Base-by-base conservation (phyloP, 2,888 invertebrate genomes). In the Clistopyga incitator region DNA sequence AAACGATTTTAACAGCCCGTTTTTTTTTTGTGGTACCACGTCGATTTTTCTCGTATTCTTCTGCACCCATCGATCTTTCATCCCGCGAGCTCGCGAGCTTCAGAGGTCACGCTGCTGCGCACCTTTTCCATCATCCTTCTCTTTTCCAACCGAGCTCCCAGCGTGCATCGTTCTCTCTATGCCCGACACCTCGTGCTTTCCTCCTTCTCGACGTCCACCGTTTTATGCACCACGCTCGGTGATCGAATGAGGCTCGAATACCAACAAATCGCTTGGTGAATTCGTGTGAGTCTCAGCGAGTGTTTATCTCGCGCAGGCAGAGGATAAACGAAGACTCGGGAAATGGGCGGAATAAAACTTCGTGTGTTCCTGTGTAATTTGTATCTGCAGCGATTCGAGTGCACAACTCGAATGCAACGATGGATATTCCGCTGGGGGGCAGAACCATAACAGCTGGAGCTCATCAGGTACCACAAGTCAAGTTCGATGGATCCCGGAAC, bases 401-500 rank as follows among this genome's bases (percentile, higher is more conserved):
- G 29, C 4, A 34, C 6, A n/a, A n/a, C n/a, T n/a, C n/a, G 0
- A 6, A 13, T 23, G 1, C 25, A 15, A 34, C 29, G 15, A 1
- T 34, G n/a, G n/a, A n/a, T 13, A 70, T 76, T n/a, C 82, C 13
- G n/a, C 18, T 15, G 54, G 54, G 59, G 71, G 61, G 64, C 25
- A 38, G 70, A 78, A 74, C 74, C 70, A 34, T 74, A 59, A 72
- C 77, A 79, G 84, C 64, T 45, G 76, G 83, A 79, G 74, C 71
- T 65, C 75, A 78, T 64, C 71, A 72, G 52, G 56, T 47, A 65
- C 54, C 38, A 47, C 52, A 80, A 52, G 76, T 86, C 82, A 87
- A 89, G 89, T 90, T 90, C 88, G 88, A 85, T 87, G 64, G 47
- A 71, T 72, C 50, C 75, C 45, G 76, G 42, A 72, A 52, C 29